A percentile compares a stretch with the other conserved stretches of the same genome.
These are phyloP conservation scores for Ormyrus pomaceus DNA, from an alignment of 2,888 invertebrate species.

Conservation along the genomic window DNA sequence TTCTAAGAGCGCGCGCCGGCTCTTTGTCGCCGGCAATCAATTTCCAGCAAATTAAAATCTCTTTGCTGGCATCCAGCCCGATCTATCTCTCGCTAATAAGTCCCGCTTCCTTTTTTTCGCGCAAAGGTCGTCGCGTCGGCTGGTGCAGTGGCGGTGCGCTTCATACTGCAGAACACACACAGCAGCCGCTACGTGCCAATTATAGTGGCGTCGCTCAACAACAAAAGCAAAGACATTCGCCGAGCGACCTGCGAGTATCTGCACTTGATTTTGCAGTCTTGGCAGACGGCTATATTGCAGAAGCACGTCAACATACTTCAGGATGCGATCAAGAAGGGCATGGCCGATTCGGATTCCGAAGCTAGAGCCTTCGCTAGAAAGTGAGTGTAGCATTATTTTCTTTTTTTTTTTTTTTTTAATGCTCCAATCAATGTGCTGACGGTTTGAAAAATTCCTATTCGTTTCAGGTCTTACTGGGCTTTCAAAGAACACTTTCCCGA, in stretches of 20 bases:
- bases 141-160: constrained; percentile 89
- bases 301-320: constrained; percentile 86
- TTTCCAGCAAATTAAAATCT: constrained; percentile 24
- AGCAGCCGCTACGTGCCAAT: constrained; percentile 88
- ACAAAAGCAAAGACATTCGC: constrained; percentile 95
- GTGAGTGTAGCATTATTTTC: constrained; percentile 76
- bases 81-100: constrained; percentile 11
- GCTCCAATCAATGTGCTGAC: neutral
- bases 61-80: neutral
- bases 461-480: constrained; percentile 88
- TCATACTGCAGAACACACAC: constrained; percentile 91
- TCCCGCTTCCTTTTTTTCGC: constrained; percentile 18
- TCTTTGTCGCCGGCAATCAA: neutral
- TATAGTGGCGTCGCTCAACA: constrained; percentile 84
- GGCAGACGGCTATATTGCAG: constrained; percentile 91
- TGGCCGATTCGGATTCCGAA: constrained; percentile 95
- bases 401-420: constrained; percentile 4
- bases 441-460: neutral
- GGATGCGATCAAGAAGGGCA: constrained; percentile 90
- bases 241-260: constrained; percentile 88
- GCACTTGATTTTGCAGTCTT: constrained; percentile 88
- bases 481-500: constrained; percentile 94
- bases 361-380: constrained; percentile 89
- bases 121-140: constrained; percentile 91
- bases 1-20: neutral